Evolutionary conservation across 2,888 invertebrate genomes (phyloP).

Genomic region (Omphaloscelis lunosa): DNA sequence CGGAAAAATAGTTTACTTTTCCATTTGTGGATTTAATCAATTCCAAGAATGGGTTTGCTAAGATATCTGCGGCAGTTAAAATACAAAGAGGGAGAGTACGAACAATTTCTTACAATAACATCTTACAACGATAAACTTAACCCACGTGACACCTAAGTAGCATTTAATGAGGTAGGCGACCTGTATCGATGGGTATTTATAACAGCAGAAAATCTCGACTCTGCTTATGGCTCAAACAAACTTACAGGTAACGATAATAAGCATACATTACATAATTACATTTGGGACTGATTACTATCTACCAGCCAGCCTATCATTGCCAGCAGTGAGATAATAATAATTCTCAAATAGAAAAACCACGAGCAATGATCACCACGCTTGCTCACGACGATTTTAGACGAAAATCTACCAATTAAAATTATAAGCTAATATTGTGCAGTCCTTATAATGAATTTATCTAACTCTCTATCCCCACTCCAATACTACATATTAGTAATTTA

Average conservation of each 20-base stretch:
- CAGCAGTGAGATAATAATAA: too few relatives aligned
- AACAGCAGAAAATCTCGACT: neutral
- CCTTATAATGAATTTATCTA: neutral
- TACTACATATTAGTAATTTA: neutral
- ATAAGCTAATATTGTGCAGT: neutral
- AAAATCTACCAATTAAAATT: neutral
- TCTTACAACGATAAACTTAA: neutral
- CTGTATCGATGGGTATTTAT: neutral
- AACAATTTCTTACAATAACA: slow-evolving; percentile 12
- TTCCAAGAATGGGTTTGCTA: neutral
- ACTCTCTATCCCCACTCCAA: neutral
- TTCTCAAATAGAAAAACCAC: too few relatives aligned
- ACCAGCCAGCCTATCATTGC: too few relatives aligned
- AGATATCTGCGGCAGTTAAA: neutral
- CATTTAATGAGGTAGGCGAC: neutral
- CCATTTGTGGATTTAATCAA: neutral
- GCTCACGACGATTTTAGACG: too few relatives aligned
- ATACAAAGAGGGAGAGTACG: neutral
- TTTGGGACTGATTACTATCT: too few relatives aligned
- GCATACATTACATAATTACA: neutral
- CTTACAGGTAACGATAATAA: too few relatives aligned
- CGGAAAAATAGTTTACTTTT: neutral
- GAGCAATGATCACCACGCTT: neutral
- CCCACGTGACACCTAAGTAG: neutral
- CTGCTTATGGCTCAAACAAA: neutral